Evolutionary conservation across 2,797 vertebrate species (phyloP), one percentile per base, ranked within the genome.

Genomic region (Cheirogaleus major): DNA sequence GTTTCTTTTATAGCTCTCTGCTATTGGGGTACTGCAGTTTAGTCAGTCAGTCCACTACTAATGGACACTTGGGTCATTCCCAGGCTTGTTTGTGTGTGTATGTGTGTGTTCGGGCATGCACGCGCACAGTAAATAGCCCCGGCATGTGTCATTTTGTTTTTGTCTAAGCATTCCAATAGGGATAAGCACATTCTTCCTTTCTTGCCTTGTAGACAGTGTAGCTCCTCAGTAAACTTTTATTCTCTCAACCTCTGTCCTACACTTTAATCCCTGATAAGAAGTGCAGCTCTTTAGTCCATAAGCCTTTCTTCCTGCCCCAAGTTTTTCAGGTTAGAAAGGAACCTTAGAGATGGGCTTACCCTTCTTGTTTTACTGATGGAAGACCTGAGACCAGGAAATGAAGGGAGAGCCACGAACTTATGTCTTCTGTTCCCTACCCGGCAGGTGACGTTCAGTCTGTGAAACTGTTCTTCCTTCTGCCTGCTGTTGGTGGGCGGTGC

Each of bases 11-110:
- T 67, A n/a, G 38, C 73, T 88, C 3, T 13, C 15, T 41, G 4
- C 5, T 41, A 0, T 59, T 38, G 38, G 43, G 2, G 0, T 3
- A 38, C 41, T 25, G 11, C 17, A 61, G 20, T 69, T 57, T 43
- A 90, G 25, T 32, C 12, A 11, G 38, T 13, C n/a, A 32, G 7
- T 32, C 78, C 14, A 7, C 50, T 57, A 6, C 9, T 43, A 32
- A 20, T 48, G 52, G 81, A 65, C 84, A 1, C 84, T 79, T 48
- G 43, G 25, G 27, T 43, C 41, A n/a, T 78, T 70, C 84, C 23
- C n/a, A 73, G 84, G 27, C 59, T 61, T 87, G 75, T 67, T 79
- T 73, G 45, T 82, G 57, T 89, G 95, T 81, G 57, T 89, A 94
- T 81, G 52, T 57, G 55, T 25, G 52, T 18, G 23, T 22, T 52